phyloP scores from a whole-genome alignment of 2,888 invertebrate species.

The Poecilobothrus nobilitatus region DNA sequence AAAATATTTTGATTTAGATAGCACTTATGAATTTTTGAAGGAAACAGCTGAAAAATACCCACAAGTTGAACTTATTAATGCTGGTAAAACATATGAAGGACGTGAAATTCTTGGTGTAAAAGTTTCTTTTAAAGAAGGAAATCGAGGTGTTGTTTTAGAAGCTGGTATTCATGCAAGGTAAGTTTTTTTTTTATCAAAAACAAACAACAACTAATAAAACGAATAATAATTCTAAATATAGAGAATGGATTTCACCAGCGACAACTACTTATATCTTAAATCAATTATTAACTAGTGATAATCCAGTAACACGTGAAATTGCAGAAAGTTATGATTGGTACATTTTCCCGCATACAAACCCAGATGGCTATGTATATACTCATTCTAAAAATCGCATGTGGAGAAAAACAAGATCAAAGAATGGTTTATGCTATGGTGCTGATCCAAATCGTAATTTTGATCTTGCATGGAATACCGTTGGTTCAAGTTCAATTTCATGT shows the following conservation, averaged over 20 bases:
- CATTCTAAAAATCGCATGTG: constrained; percentile 55
- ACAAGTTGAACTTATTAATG: constrained; percentile 45
- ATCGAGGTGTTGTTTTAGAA: constrained; percentile 54
- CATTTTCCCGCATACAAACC: constrained; percentile 64
- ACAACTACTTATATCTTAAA: constrained; percentile 54
- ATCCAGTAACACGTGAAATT: constrained; percentile 45
- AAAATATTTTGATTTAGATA: constrained; percentile 34
- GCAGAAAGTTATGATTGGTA: constrained; percentile 60
- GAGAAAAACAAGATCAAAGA: constrained; percentile 54
- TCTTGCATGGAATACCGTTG: constrained; percentile 55
- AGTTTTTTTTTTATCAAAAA: neutral
- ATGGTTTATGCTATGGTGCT: constrained; percentile 50
- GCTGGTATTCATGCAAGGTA: constrained; percentile 54
- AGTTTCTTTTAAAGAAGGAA: constrained; percentile 43
- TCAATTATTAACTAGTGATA: constrained; percentile 51
- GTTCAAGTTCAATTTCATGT: constrained; percentile 52
- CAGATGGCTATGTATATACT: constrained; percentile 66
- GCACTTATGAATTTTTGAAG: constrained; percentile 52
- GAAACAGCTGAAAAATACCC: constrained; percentile 45
- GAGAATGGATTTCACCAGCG: constrained; percentile 69
- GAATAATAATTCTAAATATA: neutral
- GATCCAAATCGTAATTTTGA: constrained; percentile 75
- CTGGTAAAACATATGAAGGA: constrained; percentile 52
- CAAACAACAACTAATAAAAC: no score
- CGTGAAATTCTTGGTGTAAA: constrained; percentile 54